These are phyloP conservation scores for Megaustenia siamemsis DNA, from an alignment of 2,888 invertebrate species.

Conservation along the genomic window DNA sequence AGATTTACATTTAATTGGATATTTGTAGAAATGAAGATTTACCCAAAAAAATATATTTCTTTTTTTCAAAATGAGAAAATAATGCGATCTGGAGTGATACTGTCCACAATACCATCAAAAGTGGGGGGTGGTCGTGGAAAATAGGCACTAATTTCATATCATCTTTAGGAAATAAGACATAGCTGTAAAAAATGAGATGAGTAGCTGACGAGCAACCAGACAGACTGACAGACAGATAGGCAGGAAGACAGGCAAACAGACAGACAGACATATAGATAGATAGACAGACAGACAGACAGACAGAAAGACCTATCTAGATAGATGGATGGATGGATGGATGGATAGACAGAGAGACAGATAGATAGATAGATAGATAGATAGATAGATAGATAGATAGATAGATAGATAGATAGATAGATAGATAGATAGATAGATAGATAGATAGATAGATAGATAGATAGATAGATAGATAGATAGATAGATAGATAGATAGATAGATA, in stretches of 20 bases:
- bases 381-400: neutral
- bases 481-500: neutral
- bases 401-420: neutral
- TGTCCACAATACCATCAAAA: too few species aligned
- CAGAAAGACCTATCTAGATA: neutral
- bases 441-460: neutral
- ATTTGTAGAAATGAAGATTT: too few species aligned
- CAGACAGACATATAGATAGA: neutral
- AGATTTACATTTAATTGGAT: too few species aligned
- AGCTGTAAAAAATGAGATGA: too few species aligned
- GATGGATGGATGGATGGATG: neutral
- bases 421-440: neutral
- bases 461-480: neutral
- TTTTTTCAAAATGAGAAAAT: too few species aligned
- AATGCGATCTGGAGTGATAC: too few species aligned
- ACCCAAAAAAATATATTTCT: too few species aligned
- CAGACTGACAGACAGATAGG: neutral
- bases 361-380: neutral
- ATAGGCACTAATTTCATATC: too few species aligned
- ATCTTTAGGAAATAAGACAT: too few species aligned
- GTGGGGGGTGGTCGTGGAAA: too few species aligned
- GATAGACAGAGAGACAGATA: neutral
- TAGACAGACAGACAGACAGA: neutral
- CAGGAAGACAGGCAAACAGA: neutral
- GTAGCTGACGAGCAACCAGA: neutral